These are phyloP conservation scores for Chauna torquata DNA, from an alignment of 2,113 vertebrate genomes.

Conservation along the genomic window DNA sequence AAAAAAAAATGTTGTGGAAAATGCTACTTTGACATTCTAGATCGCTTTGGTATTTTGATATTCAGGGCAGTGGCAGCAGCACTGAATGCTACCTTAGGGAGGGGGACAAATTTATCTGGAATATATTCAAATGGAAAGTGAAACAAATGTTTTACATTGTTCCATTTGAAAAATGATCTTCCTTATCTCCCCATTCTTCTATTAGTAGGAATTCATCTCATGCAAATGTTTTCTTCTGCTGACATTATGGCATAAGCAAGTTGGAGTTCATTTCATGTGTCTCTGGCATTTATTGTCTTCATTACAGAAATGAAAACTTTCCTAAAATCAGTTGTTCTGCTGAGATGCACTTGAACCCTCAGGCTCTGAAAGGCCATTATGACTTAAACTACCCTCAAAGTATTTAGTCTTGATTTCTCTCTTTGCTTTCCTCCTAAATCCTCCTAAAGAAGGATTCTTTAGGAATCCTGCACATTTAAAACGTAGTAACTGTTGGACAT, in stretches of 20 bases:
- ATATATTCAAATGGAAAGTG: neutral
- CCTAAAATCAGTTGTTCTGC: neutral
- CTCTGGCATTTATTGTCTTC: neutral
- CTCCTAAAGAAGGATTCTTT: no score
- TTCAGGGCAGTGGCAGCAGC: neutral
- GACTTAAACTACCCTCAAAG: neutral
- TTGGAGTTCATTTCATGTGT: neutral
- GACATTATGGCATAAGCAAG: neutral
- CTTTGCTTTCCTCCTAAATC: no score
- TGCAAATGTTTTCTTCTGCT: neutral
- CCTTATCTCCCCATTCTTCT: neutral
- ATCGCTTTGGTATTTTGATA: neutral
- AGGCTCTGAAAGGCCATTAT: neutral
- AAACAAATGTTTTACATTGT: neutral
- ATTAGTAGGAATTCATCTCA: neutral
- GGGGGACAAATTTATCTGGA: neutral
- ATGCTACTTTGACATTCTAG: neutral
- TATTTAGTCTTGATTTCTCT: neutral
- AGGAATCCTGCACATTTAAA: neutral
- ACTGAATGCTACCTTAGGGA: neutral
- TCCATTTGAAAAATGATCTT: conserved; percentile 8
- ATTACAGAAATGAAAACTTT: neutral
- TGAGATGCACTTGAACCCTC: neutral
- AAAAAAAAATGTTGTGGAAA: neutral
- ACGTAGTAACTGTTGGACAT: neutral